phyloP scores from a whole-genome alignment of 1,140 invertebrate genomes.

The Danaus melanippus region DNA sequence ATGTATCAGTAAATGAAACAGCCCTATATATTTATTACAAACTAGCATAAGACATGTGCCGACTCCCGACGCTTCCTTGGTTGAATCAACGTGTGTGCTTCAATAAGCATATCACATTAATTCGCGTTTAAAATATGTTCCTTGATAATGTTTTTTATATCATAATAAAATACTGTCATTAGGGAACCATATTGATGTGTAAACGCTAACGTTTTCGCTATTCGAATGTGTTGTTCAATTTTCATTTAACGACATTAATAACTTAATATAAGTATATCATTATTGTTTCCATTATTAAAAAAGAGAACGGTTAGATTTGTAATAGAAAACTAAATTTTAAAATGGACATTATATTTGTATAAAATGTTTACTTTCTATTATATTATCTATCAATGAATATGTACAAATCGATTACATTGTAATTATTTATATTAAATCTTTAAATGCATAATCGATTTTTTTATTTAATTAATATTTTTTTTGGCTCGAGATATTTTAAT shows the following conservation, averaged over 20 bases:
- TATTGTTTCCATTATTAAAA: conserved; percentile 42
- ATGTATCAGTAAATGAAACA: too few relatives aligned
- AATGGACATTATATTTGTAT: conserved; percentile 62
- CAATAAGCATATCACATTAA: too few relatives aligned
- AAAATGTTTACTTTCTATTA: conserved; percentile 57
- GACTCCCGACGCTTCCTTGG: too few relatives aligned
- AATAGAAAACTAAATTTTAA: conserved; percentile 36
- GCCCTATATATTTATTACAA: too few relatives aligned
- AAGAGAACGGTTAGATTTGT: conserved; percentile 32
- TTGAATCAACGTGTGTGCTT: too few relatives aligned
- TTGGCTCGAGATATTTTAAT: too few relatives aligned
- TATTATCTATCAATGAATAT: conserved; percentile 61
- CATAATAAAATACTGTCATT: conserved; percentile 63
- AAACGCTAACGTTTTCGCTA: conserved; percentile 16
- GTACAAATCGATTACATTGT: conserved; percentile 64
- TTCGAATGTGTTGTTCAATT: conserved; percentile 16
- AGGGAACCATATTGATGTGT: conserved; percentile 42
- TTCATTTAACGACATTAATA: conserved; percentile 15
- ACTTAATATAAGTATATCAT: conserved; percentile 18
- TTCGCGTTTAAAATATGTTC: conserved; percentile 35
- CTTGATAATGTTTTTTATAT: conserved; percentile 67
- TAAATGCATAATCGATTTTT: conserved; percentile 36
- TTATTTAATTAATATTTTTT: background rate
- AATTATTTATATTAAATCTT: conserved; percentile 68
- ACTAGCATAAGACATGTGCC: too few relatives aligned